These are phyloP conservation scores for Phataginus tricuspis DNA, from an alignment of 2,797 vertebrate species.

Conservation along the genomic window DNA sequence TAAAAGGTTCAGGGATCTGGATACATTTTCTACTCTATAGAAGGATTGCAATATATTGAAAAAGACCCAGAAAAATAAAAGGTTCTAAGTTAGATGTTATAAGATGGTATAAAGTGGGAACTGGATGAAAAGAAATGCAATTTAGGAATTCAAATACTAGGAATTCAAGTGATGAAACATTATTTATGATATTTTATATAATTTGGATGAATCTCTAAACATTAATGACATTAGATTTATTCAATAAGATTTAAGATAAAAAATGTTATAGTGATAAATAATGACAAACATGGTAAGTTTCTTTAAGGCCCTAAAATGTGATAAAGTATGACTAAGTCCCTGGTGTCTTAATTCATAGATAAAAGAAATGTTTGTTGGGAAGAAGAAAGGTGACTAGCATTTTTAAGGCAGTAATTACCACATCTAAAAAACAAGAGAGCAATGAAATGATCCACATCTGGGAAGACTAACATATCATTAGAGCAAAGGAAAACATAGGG, in stretches of 20 bases:
- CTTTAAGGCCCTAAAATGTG: neutral
- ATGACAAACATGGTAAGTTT: constrained; percentile 3
- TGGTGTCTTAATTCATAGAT: neutral
- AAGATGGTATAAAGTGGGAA: neutral
- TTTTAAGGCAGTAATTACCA: constrained; percentile 8
- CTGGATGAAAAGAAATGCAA: neutral
- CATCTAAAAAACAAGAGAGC: neutral
- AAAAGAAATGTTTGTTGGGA: neutral
- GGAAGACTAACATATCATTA: neutral
- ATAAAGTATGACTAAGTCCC: neutral
- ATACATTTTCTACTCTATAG: neutral
- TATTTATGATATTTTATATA: constrained; percentile 1
- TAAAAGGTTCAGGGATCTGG: neutral
- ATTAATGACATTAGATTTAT: neutral
- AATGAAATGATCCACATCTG: neutral
- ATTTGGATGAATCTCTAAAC: neutral
- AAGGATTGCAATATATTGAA: neutral
- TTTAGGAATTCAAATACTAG: constrained; percentile 1
- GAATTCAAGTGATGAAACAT: neutral
- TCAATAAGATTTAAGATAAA: neutral
- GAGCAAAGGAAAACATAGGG: neutral
- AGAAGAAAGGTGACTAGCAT: neutral
- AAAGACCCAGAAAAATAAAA: neutral
- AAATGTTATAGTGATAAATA: neutral
- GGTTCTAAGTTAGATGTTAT: neutral